Evolutionary conservation across 2,113 vertebrate genomes (phyloP).

Genomic region (Gorilla gorilla): DNA sequence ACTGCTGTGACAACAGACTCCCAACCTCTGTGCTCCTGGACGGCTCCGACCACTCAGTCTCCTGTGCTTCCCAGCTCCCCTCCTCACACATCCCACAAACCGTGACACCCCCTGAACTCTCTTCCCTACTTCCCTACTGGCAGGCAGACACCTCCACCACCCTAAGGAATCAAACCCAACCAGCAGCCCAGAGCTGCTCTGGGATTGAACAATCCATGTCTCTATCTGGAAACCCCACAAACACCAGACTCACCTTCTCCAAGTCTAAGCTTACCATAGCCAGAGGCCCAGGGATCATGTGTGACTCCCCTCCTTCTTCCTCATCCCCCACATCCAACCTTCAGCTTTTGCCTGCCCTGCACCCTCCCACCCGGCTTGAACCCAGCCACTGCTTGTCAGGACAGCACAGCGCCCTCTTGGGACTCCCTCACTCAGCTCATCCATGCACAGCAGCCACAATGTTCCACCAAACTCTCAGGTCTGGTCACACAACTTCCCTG

Average conservation of each 20-base stretch:
- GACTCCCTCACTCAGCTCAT: neutral
- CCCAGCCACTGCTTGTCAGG: neutral
- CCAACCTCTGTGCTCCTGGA: neutral
- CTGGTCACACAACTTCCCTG: neutral
- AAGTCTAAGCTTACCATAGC: neutral
- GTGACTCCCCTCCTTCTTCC: neutral
- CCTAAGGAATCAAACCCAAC: neutral
- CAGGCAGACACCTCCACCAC: neutral
- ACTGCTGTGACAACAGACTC: neutral
- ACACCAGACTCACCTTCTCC: neutral
- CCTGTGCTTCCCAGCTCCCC: neutral
- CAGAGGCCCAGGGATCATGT: neutral
- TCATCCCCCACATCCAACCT: neutral
- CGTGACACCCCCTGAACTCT: neutral
- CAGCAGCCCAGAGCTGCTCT: neutral
- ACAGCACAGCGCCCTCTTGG: neutral
- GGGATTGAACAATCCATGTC: rapidly evolving
- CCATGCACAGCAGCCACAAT: neutral
- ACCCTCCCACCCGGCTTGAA: neutral
- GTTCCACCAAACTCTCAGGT: neutral
- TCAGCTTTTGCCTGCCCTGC: neutral
- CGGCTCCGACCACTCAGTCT: too few relatives aligned
- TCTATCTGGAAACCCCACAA: neutral
- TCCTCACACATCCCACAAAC: neutral
- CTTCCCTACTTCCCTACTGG: neutral